Conservation (phyloP, 2,113 vertebrate genomes). For the Leptodactylus fuscus region DNA sequence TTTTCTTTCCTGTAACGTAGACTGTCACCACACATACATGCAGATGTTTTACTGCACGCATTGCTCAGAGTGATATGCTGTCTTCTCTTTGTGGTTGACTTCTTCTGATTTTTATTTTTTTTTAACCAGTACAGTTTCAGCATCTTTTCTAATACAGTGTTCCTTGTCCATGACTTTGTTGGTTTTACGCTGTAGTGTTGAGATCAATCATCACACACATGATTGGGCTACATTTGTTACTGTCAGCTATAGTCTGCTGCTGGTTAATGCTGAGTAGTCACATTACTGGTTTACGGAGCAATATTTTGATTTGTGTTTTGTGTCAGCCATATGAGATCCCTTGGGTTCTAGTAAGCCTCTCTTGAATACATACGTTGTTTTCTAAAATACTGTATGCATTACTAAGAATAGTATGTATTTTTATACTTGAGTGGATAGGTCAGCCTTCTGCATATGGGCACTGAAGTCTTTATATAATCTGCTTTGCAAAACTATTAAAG, state of each 20-base stretch:
- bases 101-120: background rate
- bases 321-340: constrained; percentile 33
- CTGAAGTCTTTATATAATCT: background rate
- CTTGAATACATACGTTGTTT: background rate
- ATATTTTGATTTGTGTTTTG: constrained; percentile 53
- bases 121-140: background rate
- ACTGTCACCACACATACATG: too few relatives aligned
- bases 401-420: background rate
- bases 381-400: background rate
- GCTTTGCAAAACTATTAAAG: too few relatives aligned
- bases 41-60: too few relatives aligned
- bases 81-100: background rate
- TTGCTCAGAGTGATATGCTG: background rate
- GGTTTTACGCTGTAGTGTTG: constrained; percentile 10
- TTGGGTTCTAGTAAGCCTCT: background rate
- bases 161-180: constrained; percentile 15
- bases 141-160: background rate
- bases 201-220: constrained; percentile 51
- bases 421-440: background rate
- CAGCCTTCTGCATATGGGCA: background rate
- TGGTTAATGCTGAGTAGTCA: constrained; percentile 55
- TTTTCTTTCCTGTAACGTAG: too few relatives aligned
- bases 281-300: constrained; percentile 50
- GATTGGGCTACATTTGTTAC: constrained; percentile 43
- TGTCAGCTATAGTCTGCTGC: constrained; percentile 41